Evolutionary conservation across 2,113 vertebrate species (phyloP), one percentile per base, ranked within the genome.

Genomic region (Donacobius atricapilla): DNA sequence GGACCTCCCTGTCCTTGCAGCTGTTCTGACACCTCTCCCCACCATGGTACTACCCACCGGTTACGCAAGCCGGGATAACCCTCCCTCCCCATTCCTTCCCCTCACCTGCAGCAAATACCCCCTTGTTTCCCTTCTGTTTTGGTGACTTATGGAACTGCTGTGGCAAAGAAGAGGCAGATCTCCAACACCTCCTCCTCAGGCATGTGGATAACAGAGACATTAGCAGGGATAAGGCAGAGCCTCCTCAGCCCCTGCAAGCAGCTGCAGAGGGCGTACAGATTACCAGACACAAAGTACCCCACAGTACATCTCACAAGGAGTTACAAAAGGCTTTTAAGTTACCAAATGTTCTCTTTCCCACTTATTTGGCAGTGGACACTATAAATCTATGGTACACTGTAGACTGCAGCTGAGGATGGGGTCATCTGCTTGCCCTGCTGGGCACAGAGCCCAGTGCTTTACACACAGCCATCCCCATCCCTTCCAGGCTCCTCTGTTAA

Each of bases 51-150:
- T 69, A 57, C 82, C 70, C 68, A 11, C 25, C 0, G 0, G 17
- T 95, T 92, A 56, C 2, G 13, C 56, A 87, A 81, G 37, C 11
- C 0, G 0, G 51, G 51, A 56, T 81, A 27, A 56, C 47, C 48
- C 69, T 92, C 58, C 72, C 50, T 89, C 35, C 66, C 47, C 31
- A 15, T 47, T 30, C 69, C 80, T 51, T 60, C 33, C 30, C 23
- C 45, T 90, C 79, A 66, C 51, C 90, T 69, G 48, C 51, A 53
- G 73, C 45, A 56, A 85, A 90, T 63, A 91, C 7, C 54, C 22
- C 15, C 66, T 35, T 91, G 60, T 83, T 89, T 90, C 47, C 37
- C 40, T 69, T 85, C 57, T 95, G 70, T 91, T 94, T 87, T 93
- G 87, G 88, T 6, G 11, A 88, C 83, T 82, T 81, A 39, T 54